Percentiles rank a stretch among this genome's conserved stretches.
phyloP scores from a whole-genome alignment of 2,797 vertebrate species.

The Myotis vivesi region DNA sequence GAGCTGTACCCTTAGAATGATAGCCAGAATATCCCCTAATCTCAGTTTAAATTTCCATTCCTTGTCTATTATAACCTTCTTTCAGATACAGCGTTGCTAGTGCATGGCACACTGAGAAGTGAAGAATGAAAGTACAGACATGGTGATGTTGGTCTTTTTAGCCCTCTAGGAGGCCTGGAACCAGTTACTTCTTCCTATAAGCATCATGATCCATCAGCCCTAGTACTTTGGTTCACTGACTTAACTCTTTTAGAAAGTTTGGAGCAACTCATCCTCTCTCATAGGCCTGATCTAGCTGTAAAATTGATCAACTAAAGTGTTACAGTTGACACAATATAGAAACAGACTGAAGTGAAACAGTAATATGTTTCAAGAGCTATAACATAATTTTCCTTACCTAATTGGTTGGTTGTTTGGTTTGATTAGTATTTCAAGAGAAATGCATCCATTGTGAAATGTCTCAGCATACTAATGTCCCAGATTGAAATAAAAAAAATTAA shows the following conservation, averaged over 20 bases:
- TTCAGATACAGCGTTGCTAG: background rate
- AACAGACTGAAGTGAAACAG: background rate
- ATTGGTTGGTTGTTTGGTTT: background rate
- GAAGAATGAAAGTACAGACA: background rate
- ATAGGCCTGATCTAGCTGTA: background rate
- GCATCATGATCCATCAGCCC: background rate
- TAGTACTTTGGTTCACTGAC: background rate
- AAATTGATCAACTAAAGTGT: background rate
- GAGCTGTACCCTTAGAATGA: background rate
- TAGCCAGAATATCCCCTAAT: background rate
- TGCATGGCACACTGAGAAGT: background rate
- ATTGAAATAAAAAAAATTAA: background rate
- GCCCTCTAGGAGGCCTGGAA: background rate
- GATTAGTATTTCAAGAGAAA: background rate
- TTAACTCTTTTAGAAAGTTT: background rate
- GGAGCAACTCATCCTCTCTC: background rate
- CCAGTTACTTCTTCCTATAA: background rate
- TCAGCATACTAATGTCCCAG: background rate
- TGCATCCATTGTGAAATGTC: background rate
- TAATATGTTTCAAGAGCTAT: background rate
- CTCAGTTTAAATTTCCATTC: background rate
- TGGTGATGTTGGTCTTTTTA: background rate
- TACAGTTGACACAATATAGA: background rate
- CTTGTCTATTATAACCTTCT: background rate
- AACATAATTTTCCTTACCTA: background rate